Evolutionary conservation across 2,113 vertebrate genomes (phyloP), one percentile per base, ranked within the genome.

Genomic region (Potamarius usumacintae): DNA sequence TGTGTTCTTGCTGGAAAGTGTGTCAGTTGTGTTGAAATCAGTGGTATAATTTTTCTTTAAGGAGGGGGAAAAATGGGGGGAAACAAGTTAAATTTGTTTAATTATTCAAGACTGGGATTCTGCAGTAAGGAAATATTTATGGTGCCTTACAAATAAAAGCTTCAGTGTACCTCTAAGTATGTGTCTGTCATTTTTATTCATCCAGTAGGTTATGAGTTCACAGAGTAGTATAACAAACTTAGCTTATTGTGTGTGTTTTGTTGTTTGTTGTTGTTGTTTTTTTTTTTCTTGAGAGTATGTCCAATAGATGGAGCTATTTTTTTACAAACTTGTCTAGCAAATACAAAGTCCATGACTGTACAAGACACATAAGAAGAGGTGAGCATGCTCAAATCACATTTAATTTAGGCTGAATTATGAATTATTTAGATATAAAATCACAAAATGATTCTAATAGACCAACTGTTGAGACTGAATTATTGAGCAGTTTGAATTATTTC

Each of bases 91-190:
- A 87, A 83, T 67, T 86, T 87, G 87, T 94, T 92, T 90, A 42
- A 90, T 87, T 91, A 85, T 90, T 92, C 92, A 91, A 93, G 92
- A 94, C 95, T 91, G 92, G 94, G 91, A 93, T 95, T 95, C 94
- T 94, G 94, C 94, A 94, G 95, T 95, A 96, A 96, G 95, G 95
- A 95, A 96, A 94, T 93, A 93, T 95, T 94, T 96, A 94, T 94
- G 94, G 95, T 96, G 95, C 95, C 95, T 96, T 96, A 95, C 95
- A 94, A 95, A 96, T 96, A 95, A 96, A 96, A 93, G 94, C 94
- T 69, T 93, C 94, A 93, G 94, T 94, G 93, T 94, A 94, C 90
- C 92, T 90, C 78, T 83, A 52, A n/a, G 8, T 60, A 77, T 60
- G 86, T 27, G 15, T 86, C 80, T 90, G 86, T 90, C 74, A 1